Conservation (phyloP, 1,140 invertebrate genomes). For the Lasioglossum albipes region DNA sequence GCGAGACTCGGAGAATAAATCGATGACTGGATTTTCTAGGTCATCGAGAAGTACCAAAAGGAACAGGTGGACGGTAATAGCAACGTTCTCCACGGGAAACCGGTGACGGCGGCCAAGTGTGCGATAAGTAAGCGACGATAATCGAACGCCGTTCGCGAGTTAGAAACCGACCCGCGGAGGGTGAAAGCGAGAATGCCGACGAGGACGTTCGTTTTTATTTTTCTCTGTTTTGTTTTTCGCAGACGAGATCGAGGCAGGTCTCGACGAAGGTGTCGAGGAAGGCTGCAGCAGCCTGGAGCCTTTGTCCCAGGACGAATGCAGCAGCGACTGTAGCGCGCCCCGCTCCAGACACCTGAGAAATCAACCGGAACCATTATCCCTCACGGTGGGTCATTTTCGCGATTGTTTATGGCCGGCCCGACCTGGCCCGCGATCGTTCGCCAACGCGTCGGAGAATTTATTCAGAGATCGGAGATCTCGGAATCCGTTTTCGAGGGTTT, state of each 20-base stretch:
- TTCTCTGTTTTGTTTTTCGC: slow-evolving; percentile 3
- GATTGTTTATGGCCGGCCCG: background rate
- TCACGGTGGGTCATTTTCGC: slow-evolving; percentile 67
- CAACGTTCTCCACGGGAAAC: slow-evolving; percentile 64
- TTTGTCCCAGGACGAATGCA: slow-evolving; percentile 75
- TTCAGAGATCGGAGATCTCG: background rate
- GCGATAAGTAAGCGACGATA: slow-evolving; percentile 39
- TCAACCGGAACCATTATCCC: slow-evolving; percentile 70
- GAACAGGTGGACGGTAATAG: slow-evolving; percentile 74
- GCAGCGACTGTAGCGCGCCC: slow-evolving; percentile 66
- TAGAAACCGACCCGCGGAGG: background rate
- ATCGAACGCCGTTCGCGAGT: background rate
- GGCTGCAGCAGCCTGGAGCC: slow-evolving; percentile 73
- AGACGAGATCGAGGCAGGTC: slow-evolving; percentile 66
- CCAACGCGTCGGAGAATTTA: background rate
- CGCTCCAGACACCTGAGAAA: slow-evolving; percentile 54
- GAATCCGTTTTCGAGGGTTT: background rate
- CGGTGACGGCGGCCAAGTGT: slow-evolving; percentile 40
- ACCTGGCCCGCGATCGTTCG: background rate
- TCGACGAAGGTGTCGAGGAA: slow-evolving; percentile 67
- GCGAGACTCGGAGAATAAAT: slow-evolving; percentile 26
- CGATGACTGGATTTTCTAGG: slow-evolving; percentile 66
- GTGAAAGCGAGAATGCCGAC: background rate
- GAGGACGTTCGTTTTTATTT: background rate
- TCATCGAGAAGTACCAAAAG: slow-evolving; percentile 76